Conservation (phyloP, 2,888 invertebrate genomes). For the Agrotis clavis region DNA sequence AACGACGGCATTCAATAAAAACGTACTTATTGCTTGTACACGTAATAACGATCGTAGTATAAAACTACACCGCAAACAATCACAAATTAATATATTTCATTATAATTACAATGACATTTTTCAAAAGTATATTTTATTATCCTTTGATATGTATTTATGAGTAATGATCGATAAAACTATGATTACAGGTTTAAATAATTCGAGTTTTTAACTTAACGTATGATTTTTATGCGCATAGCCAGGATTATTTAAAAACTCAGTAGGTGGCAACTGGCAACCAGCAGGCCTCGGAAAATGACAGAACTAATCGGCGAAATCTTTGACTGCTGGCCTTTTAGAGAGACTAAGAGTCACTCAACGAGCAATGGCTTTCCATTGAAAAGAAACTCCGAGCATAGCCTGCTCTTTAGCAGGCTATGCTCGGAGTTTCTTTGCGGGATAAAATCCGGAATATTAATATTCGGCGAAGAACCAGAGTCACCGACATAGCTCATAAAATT, state of each 20-base stretch:
- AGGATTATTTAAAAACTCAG: slow-evolving; percentile 13
- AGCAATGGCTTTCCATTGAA: too few relatives aligned
- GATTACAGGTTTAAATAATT: slow-evolving; percentile 58
- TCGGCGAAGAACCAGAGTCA: too few relatives aligned
- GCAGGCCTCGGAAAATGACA: too few relatives aligned
- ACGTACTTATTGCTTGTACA: slow-evolving; percentile 90
- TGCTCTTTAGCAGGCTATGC: too few relatives aligned
- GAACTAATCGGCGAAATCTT: neutral
- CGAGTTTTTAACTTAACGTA: slow-evolving; percentile 45
- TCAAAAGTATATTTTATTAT: slow-evolving; percentile 80
- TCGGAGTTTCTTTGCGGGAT: too few relatives aligned
- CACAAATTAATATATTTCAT: slow-evolving; percentile 80
- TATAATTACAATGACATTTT: slow-evolving; percentile 76
- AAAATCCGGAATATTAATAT: too few relatives aligned
- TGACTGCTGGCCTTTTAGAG: too few relatives aligned
- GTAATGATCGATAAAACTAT: slow-evolving; percentile 60
- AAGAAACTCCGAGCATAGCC: too few relatives aligned
- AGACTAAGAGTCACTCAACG: too few relatives aligned
- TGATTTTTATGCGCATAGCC: slow-evolving; percentile 32
- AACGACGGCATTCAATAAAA: slow-evolving; percentile 85
- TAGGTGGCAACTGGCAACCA: neutral
- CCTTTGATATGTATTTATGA: slow-evolving; percentile 80
- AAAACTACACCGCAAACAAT: slow-evolving; percentile 86
- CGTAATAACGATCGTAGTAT: slow-evolving; percentile 82
- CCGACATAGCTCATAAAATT: too few relatives aligned